These are phyloP conservation scores for Brienomyrus longianalis DNA, from an alignment of 2,113 vertebrate genomes.

Conservation along the genomic window DNA sequence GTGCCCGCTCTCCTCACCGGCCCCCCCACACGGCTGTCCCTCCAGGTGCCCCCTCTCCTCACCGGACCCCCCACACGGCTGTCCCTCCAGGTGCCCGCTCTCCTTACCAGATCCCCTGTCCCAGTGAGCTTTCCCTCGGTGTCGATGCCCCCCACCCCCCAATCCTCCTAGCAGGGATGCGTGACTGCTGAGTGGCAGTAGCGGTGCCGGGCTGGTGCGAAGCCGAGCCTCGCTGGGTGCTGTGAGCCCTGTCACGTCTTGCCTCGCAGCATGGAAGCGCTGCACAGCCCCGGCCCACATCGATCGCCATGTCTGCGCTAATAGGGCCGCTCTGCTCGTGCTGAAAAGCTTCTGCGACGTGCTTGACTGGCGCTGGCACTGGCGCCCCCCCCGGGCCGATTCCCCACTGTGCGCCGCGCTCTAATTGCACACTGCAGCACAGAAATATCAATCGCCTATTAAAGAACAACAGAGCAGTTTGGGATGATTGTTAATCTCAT, in stretches of 20 bases:
- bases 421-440: conserved; percentile 11
- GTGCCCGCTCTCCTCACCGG: neutral
- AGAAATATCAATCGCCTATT: conserved; percentile 16
- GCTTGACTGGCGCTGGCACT: neutral
- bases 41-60: too few relatives aligned
- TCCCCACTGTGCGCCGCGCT: neutral
- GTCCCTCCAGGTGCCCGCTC: neutral
- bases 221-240: neutral
- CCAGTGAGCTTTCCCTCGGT: neutral
- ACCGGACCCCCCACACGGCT: neutral
- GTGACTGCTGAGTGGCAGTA: neutral
- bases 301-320: neutral
- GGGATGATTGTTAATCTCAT: conserved; percentile 11
- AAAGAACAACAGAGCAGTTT: conserved; percentile 6
- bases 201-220: neutral
- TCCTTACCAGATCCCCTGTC: neutral
- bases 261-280: neutral
- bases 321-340: neutral
- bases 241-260: neutral
- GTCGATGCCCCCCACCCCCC: neutral
- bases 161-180: too few relatives aligned
- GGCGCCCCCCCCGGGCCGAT: neutral
- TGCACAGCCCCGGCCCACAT: neutral
- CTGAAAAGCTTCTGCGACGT: neutral
- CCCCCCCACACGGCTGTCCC: neutral